A percentile compares a stretch with the other conserved stretches of the same genome.
Evolutionary conservation across 2,888 invertebrate species (phyloP).

Genomic region (Cremastobaeus sp.): DNA sequence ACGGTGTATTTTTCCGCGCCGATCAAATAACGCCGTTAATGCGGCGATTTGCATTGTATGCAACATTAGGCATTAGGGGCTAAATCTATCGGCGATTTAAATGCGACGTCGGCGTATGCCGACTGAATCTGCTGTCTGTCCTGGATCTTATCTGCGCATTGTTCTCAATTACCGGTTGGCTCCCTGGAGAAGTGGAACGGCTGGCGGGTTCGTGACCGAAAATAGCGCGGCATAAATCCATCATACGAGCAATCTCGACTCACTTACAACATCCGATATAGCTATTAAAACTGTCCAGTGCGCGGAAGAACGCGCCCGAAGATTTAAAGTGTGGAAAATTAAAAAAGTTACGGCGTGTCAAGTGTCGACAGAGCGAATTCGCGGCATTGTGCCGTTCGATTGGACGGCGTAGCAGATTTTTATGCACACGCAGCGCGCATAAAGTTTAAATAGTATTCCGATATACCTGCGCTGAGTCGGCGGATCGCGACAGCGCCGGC

Average conservation of each 20-base stretch:
- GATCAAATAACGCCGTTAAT: conserved; percentile 42
- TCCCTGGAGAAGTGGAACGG: too few species aligned
- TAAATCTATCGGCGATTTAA: conserved; percentile 49
- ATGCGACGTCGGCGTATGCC: conserved; percentile 50
- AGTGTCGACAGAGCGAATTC: conserved; percentile 35
- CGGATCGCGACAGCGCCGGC: background rate
- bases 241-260: conserved; percentile 42
- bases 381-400: conserved; percentile 39
- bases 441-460: conserved; percentile 40
- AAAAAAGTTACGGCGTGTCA: conserved; percentile 37
- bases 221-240: conserved; percentile 43
- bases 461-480: conserved; percentile 12
- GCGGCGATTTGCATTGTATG: conserved; percentile 44
- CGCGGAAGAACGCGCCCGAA: conserved; percentile 20
- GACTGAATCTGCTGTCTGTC: conserved; percentile 54
- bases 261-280: conserved; percentile 28
- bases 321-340: conserved; percentile 36
- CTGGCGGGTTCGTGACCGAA: too few species aligned
- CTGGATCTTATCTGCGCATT: conserved; percentile 49
- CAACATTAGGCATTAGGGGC: conserved; percentile 48
- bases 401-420: conserved; percentile 49
- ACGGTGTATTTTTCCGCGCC: conserved; percentile 26
- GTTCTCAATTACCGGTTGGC: conserved; percentile 49
- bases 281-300: conserved; percentile 34
- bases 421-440: conserved; percentile 44